Percentiles rank a stretch among this genome's conserved stretches.
These are phyloP conservation scores for Grantiella picta DNA, from an alignment of 2,113 vertebrate genomes.

Conservation along the genomic window DNA sequence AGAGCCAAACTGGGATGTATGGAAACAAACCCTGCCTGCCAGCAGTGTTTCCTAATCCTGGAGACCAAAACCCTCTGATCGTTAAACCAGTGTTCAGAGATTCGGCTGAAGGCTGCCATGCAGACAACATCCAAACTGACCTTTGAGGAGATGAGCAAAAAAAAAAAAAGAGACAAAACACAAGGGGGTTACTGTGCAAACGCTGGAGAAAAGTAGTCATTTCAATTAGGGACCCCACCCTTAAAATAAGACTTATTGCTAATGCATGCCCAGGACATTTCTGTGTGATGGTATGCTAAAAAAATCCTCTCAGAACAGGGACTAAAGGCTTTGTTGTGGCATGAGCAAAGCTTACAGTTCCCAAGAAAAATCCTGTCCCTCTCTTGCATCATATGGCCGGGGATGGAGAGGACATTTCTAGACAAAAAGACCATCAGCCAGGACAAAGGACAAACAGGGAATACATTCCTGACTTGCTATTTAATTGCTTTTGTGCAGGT, in stretches of 20 bases:
- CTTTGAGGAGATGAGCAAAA: slow-evolving; percentile 5
- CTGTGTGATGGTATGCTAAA: slow-evolving; percentile 36
- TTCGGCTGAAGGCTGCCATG: slow-evolving; percentile 25
- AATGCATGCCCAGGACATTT: slow-evolving; percentile 26
- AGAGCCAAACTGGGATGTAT: neutral
- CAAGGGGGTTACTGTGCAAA: slow-evolving; percentile 43
- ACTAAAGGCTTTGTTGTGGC: slow-evolving; percentile 35
- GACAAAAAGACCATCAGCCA: neutral
- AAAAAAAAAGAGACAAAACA: neutral
- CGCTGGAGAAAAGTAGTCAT: neutral
- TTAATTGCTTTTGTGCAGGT: slow-evolving; percentile 22
- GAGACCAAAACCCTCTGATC: neutral
- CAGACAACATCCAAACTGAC: slow-evolving; percentile 39
- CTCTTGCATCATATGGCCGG: neutral
- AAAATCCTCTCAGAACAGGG: slow-evolving; percentile 20
- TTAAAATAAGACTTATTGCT: slow-evolving; percentile 16
- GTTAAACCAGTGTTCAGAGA: slow-evolving; percentile 8
- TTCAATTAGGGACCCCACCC: slow-evolving; percentile 37
- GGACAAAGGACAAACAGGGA: neutral
- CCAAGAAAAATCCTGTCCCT: slow-evolving; percentile 13
- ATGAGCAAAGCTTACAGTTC: neutral
- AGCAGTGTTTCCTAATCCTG: slow-evolving; percentile 17
- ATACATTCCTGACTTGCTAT: slow-evolving; percentile 17
- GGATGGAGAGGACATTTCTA: slow-evolving; percentile 27
- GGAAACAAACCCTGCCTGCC: slow-evolving; percentile 37